Evolutionary conservation across 2,113 vertebrate species (phyloP), one percentile per base, ranked within the genome.

Genomic region (Eudyptes chrysolophus): DNA sequence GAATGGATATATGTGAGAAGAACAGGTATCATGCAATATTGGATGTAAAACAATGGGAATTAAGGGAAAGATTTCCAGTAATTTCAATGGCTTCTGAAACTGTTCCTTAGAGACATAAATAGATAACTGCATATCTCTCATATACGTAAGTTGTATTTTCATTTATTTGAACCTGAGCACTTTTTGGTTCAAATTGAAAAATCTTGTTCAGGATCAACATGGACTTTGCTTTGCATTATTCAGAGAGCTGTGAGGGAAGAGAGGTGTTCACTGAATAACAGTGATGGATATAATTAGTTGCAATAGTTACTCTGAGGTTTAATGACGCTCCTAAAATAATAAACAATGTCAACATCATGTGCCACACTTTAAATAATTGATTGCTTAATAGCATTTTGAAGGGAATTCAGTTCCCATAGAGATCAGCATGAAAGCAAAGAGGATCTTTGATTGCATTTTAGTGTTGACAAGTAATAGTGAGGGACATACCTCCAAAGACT

Each of bases 301-400:
- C 38, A 81, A 29, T 40, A 72, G 32, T 64, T 93, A 25, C 25
- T 72, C 60, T 85, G 61, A 76, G 49, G 29, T 72, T 86, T 96
- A 82, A 71, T 72, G 49, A 61, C 3, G 5, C n/a, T 89, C 74
- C 79, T 89, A 79, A 90, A 90, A 77, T 77, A 82, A 83, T 89
- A 93, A 97, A 76, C 40, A 82, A 34, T 62, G 57, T 72, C 71
- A 95, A 7, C 0, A 0, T 52, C 60, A 42, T 78, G 17, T 78
- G 36, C 62, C 34, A 27, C 17, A 42, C 30, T 77, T 95, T 96
- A 94, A 96, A 97, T 94, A 95, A 93, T 89, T 93, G 61, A 96
- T 80, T 88, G 11, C 44, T 84, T 84, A 92, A 89, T 89, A 92
- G 40, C 51, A 87, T 80, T 93, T 95, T 94, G 42, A 89, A 89